phyloP scores from a whole-genome alignment of 2,113 vertebrate species.

The Odobenus rosmarus region DNA sequence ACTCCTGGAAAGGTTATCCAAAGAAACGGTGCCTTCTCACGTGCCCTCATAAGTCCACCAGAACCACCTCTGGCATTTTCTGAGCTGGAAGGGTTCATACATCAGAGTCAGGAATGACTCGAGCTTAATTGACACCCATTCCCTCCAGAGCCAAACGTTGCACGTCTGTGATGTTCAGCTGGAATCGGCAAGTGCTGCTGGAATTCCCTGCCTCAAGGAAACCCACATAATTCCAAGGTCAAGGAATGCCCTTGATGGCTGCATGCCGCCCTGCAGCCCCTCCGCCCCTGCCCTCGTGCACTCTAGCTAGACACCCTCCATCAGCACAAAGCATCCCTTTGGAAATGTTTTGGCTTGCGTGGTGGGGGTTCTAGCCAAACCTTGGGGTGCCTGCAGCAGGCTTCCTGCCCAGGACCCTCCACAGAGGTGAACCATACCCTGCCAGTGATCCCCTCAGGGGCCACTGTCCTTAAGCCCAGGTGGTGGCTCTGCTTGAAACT shows the following conservation, averaged over 20 bases:
- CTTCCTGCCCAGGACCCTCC: not conserved
- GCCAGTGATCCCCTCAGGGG: rapidly evolving
- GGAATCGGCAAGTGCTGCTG: not conserved
- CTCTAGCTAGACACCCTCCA: not conserved
- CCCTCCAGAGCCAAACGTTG: not conserved
- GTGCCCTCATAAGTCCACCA: not conserved
- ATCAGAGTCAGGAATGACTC: not conserved
- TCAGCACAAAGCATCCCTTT: not conserved
- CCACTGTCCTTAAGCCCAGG: not conserved
- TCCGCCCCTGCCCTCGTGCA: rapidly evolving
- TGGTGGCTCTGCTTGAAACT: not conserved
- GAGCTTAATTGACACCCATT: not conserved
- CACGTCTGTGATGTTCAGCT: not conserved
- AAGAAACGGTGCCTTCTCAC: not conserved
- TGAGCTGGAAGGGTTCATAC: not conserved
- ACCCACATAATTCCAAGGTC: not conserved
- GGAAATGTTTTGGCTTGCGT: not conserved
- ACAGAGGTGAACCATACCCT: not conserved
- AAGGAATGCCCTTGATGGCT: not conserved
- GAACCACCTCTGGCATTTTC: not conserved
- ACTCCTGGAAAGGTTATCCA: not conserved
- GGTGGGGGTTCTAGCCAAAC: rapidly evolving
- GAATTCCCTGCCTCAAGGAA: not conserved
- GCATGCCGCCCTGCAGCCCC: rapidly evolving
- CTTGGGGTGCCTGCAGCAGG: not conserved